Evolutionary conservation across 1,140 invertebrate species (phyloP), one percentile per base, ranked within the genome.

Genomic region (Parapsyche elsis): DNA sequence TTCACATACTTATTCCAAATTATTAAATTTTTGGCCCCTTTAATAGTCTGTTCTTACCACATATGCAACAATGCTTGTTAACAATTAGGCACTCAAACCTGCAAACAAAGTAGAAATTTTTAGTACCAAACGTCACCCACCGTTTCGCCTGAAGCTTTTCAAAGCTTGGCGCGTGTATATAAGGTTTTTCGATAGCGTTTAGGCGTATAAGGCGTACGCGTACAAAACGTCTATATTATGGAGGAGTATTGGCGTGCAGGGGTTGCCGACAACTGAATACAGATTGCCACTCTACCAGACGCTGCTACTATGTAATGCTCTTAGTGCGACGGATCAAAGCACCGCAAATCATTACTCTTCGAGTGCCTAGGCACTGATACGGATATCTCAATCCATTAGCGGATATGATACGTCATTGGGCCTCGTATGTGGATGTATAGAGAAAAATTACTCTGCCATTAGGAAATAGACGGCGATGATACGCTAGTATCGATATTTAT

Each of bases 281-380:
- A 73, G 71, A 73, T 73, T 73, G 71, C 71, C 71, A 73, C 71
- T 73, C 38, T 44, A 73, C 24, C 12, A n/a, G 64, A 5, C 64
- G 16, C 14, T n/a, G 9, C 71, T 21, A 14, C 64, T n/a, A 14
- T 30, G 26, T 73, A 73, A 44, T 73, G 71, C 26, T 45, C 71
- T 45, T 45, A 73, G 38, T 30, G 26, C 71, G 14, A n/a, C 71
- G 38, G 24, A 73, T 73, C 38, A 73, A 30, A 73, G 24, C 38
- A 30, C 24, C 64, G 23, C 64, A 23, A 70, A 70, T 70, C 64
- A 70, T 70, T 38, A 16, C 19, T 38, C 30, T 38, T 38, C 30
- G 30, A 38, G 30, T 38, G 30, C 30, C 30, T 38, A 38, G 30
- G 30, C 30, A 4, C 30, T 38, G 30, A 38, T 61, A 23, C 24